Evolutionary conservation across 2,113 vertebrate genomes (phyloP).

Genomic region (Crotophaga sulcirostris): DNA sequence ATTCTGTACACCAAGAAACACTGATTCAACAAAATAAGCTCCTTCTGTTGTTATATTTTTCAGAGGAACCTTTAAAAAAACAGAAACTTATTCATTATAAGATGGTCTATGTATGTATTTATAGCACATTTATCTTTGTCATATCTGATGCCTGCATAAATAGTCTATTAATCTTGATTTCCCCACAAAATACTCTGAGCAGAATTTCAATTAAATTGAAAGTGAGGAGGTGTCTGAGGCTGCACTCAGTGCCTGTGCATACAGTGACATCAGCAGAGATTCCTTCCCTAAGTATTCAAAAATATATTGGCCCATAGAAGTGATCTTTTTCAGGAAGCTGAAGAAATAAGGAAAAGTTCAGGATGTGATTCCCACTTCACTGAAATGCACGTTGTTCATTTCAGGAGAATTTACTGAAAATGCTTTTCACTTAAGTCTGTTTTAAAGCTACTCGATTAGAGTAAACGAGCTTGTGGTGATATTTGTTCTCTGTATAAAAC

Average conservation of each 20-base stretch:
- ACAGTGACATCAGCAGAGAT: background rate
- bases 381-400: background rate
- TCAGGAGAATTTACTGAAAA: background rate
- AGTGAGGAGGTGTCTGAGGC: background rate
- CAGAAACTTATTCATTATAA: background rate
- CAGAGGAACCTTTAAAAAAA: background rate
- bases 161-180: background rate
- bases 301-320: background rate
- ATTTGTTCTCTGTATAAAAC: background rate
- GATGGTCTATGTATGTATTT: background rate
- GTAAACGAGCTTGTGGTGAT: fast-evolving
- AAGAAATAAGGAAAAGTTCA: background rate
- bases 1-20: background rate
- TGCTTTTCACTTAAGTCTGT: background rate
- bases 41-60: background rate
- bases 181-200: background rate
- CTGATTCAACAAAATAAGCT: background rate
- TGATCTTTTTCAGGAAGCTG: background rate
- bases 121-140: background rate
- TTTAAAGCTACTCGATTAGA: background rate
- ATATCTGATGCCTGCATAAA: background rate
- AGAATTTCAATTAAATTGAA: background rate
- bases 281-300: background rate
- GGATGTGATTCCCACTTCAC: background rate
- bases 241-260: background rate